These are phyloP conservation scores for Acanthopagrus latus DNA, from an alignment of 2,797 vertebrate species.

Conservation along the genomic window DNA sequence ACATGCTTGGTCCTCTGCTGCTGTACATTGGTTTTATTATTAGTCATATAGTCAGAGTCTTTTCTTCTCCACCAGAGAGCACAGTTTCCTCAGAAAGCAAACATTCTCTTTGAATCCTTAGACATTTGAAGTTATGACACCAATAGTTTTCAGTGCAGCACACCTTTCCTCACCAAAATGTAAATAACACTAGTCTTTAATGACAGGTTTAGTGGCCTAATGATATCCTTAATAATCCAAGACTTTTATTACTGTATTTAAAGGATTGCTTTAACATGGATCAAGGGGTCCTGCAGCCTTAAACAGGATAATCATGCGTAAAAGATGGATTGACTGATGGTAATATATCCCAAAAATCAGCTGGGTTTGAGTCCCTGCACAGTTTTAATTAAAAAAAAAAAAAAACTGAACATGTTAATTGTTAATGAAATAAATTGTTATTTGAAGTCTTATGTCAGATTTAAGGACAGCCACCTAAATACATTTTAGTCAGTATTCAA, in stretches of 20 bases:
- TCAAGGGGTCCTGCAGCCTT: too few species aligned
- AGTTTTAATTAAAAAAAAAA: too few species aligned
- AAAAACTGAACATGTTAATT: too few species aligned
- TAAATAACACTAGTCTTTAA: background rate
- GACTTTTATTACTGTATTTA: background rate
- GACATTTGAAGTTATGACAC: background rate
- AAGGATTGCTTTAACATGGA: background rate
- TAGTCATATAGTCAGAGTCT: slow-evolving; percentile 1
- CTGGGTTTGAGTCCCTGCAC: background rate
- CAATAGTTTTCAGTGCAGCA: background rate
- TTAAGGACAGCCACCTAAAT: too few species aligned
- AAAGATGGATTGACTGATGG: background rate
- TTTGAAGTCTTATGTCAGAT: too few species aligned
- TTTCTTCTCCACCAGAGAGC: slow-evolving; percentile 53
- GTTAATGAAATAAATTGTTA: too few species aligned
- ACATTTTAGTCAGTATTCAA: too few species aligned
- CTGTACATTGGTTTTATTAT: background rate
- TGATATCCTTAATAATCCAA: too few species aligned
- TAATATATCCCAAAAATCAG: background rate
- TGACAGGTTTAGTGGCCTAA: background rate
- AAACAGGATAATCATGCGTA: background rate
- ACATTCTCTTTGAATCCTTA: background rate
- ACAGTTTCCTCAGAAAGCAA: slow-evolving; percentile 35
- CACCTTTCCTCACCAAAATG: background rate
- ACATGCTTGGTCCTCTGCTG: background rate